Percentiles rank a stretch among this genome's conserved stretches.
phyloP scores from a whole-genome alignment of 2,888 invertebrate genomes.

The Drosophila nr. fundita region DNA sequence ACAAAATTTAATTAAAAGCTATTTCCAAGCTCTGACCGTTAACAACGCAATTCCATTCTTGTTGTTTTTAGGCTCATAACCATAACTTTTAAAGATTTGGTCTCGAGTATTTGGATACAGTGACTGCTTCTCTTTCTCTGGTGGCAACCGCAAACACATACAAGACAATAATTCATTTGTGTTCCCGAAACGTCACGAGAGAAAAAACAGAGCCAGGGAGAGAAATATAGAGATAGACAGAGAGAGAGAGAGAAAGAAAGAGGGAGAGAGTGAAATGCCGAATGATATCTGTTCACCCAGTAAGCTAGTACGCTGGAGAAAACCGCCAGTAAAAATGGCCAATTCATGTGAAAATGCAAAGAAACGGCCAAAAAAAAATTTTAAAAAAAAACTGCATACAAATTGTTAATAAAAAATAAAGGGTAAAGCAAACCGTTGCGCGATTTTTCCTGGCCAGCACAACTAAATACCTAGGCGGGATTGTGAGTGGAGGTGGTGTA shows the following conservation, averaged over 20 bases:
- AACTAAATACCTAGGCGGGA: constrained; percentile 61
- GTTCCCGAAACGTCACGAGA: constrained; percentile 22
- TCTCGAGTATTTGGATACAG: constrained; percentile 18
- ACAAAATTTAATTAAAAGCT: background rate
- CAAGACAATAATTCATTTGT: constrained; percentile 43
- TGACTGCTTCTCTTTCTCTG: constrained; percentile 8
- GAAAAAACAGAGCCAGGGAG: background rate
- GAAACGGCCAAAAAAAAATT: constrained; percentile 4
- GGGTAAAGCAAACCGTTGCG: constrained; percentile 26
- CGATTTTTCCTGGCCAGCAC: constrained; percentile 50
- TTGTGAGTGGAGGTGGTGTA: background rate
- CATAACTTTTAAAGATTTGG: constrained; percentile 21
- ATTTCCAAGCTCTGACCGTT: background rate
- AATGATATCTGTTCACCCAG: constrained; percentile 51
- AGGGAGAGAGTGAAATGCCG: background rate
- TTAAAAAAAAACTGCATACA: background rate
- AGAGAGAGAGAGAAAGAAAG: background rate
- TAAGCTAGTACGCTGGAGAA: constrained; percentile 1
- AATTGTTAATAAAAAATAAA: background rate
- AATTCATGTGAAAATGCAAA: constrained; percentile 68
- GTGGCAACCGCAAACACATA: constrained; percentile 24
- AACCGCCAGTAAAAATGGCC: constrained; percentile 53
- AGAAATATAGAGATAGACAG: background rate
- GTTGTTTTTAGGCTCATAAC: background rate
- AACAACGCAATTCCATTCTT: background rate